These are phyloP conservation scores for Peromyscus eremicus DNA, from an alignment of 2,797 vertebrate species.

Conservation along the genomic window DNA sequence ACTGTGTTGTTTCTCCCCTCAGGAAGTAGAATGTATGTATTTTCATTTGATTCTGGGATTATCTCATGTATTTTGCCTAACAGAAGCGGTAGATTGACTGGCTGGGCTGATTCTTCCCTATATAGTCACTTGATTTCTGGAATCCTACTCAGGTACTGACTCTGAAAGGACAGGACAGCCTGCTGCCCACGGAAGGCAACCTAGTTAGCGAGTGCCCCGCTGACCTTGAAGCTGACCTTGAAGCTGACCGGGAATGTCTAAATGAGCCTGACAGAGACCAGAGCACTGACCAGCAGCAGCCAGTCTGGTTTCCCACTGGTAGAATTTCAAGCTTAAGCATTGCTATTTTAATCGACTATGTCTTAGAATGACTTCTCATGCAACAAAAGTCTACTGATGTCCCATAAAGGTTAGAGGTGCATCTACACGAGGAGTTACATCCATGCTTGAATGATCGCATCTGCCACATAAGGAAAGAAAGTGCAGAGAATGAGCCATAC, in stretches of 20 bases:
- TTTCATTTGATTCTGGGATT: neutral
- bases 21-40: neutral
- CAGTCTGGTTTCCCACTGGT: neutral
- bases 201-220: neutral
- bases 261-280: neutral
- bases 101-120: neutral
- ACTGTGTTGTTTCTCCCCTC: neutral
- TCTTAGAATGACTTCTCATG: conserved; percentile 21
- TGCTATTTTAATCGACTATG: neutral
- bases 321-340: conserved; percentile 7
- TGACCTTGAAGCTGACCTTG: neutral
- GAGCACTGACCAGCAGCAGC: neutral
- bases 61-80: neutral
- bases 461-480: conserved; percentile 11
- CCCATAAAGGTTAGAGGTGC: neutral
- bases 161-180: neutral
- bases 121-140: neutral
- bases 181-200: neutral
- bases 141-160: conserved; percentile 10
- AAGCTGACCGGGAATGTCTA: neutral
- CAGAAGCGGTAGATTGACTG: neutral
- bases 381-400: neutral
- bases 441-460: neutral
- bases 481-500: neutral
- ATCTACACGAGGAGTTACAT: neutral